These are phyloP conservation scores for Psephotus haematonotus DNA, from an alignment of 2,113 vertebrate species.

Conservation along the genomic window DNA sequence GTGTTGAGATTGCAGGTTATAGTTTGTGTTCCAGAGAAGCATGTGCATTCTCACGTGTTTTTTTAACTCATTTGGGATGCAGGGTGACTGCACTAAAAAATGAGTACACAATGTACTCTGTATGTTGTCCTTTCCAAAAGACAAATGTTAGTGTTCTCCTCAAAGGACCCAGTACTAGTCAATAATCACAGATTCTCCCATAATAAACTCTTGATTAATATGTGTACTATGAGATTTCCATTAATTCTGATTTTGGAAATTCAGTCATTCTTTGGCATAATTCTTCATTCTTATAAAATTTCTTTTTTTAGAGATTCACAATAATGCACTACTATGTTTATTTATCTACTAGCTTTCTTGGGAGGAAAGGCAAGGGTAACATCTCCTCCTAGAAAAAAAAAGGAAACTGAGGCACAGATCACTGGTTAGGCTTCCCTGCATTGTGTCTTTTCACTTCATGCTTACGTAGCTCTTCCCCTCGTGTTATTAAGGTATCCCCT, in stretches of 20 bases:
- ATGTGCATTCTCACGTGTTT: not conserved
- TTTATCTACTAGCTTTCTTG: not conserved
- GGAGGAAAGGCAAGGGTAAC: not conserved
- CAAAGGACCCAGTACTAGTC: not conserved
- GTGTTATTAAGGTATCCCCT: not conserved
- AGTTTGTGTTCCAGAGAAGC: not conserved
- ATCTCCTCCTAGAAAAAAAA: not conserved
- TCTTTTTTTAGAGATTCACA: not conserved
- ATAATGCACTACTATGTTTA: not conserved
- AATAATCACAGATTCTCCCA: not conserved
- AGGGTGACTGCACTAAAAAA: not conserved
- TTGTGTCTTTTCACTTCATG: not conserved
- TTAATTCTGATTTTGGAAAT: not conserved
- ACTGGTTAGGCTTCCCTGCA: not conserved
- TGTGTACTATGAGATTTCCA: not conserved
- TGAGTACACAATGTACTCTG: not conserved
- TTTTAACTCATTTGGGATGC: not conserved
- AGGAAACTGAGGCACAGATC: not conserved
- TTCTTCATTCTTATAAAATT: not conserved
- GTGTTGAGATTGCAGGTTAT: not conserved
- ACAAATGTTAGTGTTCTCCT: not conserved
- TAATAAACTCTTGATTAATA: not conserved
- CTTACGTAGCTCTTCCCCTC: not conserved
- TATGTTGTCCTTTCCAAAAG: not conserved
- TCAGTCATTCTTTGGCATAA: not conserved